These are phyloP conservation scores for Engystomops pustulosus DNA, from an alignment of 2,113 vertebrate species.

Conservation along the genomic window DNA sequence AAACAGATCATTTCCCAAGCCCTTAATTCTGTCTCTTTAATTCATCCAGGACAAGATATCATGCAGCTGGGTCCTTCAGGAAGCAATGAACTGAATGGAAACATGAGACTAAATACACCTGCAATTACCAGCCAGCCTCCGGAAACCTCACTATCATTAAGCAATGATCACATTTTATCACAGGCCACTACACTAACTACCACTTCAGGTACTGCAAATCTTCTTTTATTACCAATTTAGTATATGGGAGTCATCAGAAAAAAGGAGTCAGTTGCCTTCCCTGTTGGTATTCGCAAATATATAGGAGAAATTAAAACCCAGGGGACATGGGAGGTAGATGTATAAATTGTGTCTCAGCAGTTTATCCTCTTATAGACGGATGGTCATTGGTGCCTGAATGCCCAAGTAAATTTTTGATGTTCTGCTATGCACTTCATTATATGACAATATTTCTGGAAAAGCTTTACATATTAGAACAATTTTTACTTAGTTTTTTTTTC, in stretches of 20 bases:
- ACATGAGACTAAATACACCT: conserved; percentile 76
- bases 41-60: conserved; percentile 83
- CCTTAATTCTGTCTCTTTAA: not conserved
- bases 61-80: conserved; percentile 75
- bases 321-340: no score
- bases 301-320: not conserved
- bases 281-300: not conserved
- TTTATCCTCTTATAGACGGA: no score
- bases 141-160: conserved; percentile 79
- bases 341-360: no score
- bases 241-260: no score
- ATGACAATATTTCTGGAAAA: no score
- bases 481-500: no score
- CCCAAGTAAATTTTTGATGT: no score
- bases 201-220: conserved; percentile 64
- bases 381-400: no score
- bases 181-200: conserved; percentile 71
- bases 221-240: not conserved
- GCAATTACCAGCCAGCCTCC: conserved; percentile 71
- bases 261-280: not conserved
- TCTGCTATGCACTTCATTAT: no score
- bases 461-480: no score
- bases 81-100: conserved; percentile 75
- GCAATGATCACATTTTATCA: conserved; percentile 85
- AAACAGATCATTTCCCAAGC: no score